Percentiles rank a stretch among this genome's conserved stretches.
Evolutionary conservation across 2,113 vertebrate species (phyloP).

Genomic region (Silurus meridionalis): DNA sequence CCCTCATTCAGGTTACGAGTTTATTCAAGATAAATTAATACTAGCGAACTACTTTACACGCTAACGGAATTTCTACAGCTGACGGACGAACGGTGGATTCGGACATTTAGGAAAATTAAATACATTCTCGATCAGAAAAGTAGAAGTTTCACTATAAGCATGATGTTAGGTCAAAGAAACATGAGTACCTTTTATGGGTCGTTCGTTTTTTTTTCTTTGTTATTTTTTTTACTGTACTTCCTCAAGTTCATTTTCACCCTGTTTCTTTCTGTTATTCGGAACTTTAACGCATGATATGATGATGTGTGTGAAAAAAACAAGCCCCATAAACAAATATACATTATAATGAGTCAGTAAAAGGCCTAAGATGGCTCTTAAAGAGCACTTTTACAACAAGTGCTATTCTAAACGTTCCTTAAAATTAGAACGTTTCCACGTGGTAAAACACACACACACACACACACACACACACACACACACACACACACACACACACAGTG

Average conservation of each 20-base stretch:
- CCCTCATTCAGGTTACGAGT: conserved; percentile 23
- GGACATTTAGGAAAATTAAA: conserved; percentile 53
- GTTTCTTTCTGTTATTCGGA: neutral
- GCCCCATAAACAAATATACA: conserved; percentile 39
- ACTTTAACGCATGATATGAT: neutral
- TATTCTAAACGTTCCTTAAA: conserved; percentile 39
- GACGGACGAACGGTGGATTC: conserved; percentile 41
- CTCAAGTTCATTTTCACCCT: conserved; percentile 45
- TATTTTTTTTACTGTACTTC: conserved; percentile 38
- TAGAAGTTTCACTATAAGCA: conserved; percentile 51
- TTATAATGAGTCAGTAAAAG: conserved; percentile 54
- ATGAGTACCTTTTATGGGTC: conserved; percentile 35
- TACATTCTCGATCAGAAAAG: conserved; percentile 55
- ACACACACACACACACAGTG: conserved; percentile 1
- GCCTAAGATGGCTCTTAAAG: conserved; percentile 45
- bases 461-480: conserved; percentile 3
- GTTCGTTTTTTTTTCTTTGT: no score
- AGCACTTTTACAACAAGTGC: conserved; percentile 59
- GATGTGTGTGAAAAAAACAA: conserved; percentile 25
- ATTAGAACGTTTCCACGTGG: conserved; percentile 24
- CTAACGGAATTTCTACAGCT: conserved; percentile 47
- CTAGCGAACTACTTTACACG: conserved; percentile 41
- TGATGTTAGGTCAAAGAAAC: conserved; percentile 54
- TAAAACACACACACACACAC: conserved; percentile 4
- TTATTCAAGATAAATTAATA: conserved; percentile 56